Conservation (phyloP, 2,797 vertebrate genomes). For the Decapterus maruadsi region DNA sequence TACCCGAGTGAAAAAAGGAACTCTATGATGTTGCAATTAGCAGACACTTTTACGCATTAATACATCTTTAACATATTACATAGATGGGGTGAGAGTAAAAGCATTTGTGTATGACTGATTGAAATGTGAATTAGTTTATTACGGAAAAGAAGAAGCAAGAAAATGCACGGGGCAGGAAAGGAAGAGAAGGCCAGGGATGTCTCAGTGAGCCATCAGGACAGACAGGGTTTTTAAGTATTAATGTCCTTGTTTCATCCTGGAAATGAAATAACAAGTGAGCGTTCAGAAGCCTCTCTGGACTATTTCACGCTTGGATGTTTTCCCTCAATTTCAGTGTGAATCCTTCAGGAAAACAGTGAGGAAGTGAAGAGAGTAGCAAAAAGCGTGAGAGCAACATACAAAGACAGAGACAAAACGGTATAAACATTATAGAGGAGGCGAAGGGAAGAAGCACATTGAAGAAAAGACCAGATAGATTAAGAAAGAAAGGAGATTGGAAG, state of each 20-base stretch:
- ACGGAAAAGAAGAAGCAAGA: constrained; percentile 25
- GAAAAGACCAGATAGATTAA: constrained; percentile 38
- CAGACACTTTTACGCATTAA: constrained; percentile 41
- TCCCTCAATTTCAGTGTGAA: constrained; percentile 77
- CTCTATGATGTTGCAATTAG: constrained; percentile 38
- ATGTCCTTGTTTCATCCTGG: constrained; percentile 79
- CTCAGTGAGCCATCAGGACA: constrained; percentile 57
- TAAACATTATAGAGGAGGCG: constrained; percentile 49
- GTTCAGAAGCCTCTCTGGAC: constrained; percentile 78
- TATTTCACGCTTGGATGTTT: constrained; percentile 84
- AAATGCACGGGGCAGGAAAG: constrained; percentile 13
- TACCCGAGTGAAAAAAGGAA: constrained; percentile 1
- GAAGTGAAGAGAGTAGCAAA: constrained; percentile 44
- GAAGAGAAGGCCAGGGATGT: constrained; percentile 39
- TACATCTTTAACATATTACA: constrained; percentile 42
- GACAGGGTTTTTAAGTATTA: constrained; percentile 79
- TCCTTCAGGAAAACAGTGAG: constrained; percentile 74
- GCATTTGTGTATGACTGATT: constrained; percentile 29
- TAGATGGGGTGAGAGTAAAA: constrained; percentile 24
- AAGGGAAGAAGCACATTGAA: constrained; percentile 21
- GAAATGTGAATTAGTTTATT: constrained; percentile 36
- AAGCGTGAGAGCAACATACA: constrained; percentile 32
- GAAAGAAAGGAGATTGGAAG: constrained; percentile 2
- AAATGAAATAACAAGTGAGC: constrained; percentile 82
- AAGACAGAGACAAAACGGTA: constrained; percentile 44